Conservation (phyloP, 2,113 vertebrate genomes). For the Murina feae region DNA sequence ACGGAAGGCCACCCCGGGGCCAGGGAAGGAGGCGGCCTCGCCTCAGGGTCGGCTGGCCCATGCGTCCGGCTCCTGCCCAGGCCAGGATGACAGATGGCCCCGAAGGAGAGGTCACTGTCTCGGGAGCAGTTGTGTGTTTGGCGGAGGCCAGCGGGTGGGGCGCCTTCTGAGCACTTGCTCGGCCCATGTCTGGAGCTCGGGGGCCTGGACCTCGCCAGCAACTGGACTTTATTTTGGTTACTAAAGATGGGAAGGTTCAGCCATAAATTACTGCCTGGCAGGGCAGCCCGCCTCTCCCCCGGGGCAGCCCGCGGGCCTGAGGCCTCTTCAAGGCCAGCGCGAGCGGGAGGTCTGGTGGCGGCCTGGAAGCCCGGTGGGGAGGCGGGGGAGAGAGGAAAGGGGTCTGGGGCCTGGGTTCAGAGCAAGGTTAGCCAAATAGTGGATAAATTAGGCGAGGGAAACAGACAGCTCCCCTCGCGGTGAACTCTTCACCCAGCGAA, state of each 20-base stretch:
- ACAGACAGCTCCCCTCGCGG: constrained; percentile 86
- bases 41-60: background rate
- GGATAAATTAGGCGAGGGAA: constrained; percentile 91
- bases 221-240: constrained; percentile 63
- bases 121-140: constrained; percentile 1
- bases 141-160: background rate
- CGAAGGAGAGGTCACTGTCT: constrained; percentile 33
- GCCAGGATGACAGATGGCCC: constrained; percentile 62
- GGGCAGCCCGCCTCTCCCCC: background rate
- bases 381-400: constrained; percentile 82
- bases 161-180: background rate
- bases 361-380: constrained; percentile 70
- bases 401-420: constrained; percentile 93
- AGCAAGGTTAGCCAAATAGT: constrained; percentile 97
- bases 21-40: background rate
- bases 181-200: background rate
- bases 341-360: constrained; percentile 11
- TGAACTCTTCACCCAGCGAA: constrained; percentile 90
- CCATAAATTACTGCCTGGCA: constrained; percentile 55
- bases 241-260: background rate
- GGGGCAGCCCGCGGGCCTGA: constrained; percentile 42
- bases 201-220: constrained; percentile 28
- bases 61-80: background rate
- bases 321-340: constrained; percentile 67
- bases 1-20: background rate